A percentile compares a stretch with the other conserved stretches of the same genome.
Conservation (phyloP, 2,888 invertebrate genomes). For the Volucella inanis region DNA sequence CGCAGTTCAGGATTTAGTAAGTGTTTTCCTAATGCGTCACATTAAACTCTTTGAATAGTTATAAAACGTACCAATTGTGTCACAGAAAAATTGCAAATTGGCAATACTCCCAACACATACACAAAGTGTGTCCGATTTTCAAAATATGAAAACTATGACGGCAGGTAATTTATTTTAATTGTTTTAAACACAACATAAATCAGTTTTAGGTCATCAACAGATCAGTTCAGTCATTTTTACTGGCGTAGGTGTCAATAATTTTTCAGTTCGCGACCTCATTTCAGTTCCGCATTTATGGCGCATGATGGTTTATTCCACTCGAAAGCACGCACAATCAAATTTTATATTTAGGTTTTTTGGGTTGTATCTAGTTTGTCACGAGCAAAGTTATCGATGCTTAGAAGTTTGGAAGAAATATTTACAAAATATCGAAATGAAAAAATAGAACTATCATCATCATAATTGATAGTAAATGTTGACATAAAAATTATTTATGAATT, state of each 20-base stretch:
- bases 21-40: too few relatives aligned
- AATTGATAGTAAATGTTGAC: background rate
- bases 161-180: background rate
- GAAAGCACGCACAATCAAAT: slow-evolving; percentile 20
- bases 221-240: background rate
- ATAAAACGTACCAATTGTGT: too few relatives aligned
- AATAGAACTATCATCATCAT: slow-evolving; percentile 7
- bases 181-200: slow-evolving; percentile 32
- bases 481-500: slow-evolving; percentile 11
- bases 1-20: too few relatives aligned
- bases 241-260: slow-evolving; percentile 43
- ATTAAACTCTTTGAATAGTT: too few relatives aligned
- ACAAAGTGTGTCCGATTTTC: background rate
- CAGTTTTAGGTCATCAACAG: slow-evolving; percentile 51
- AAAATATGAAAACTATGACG: background rate
- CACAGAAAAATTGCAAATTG: too few relatives aligned
- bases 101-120: too few relatives aligned
- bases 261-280: slow-evolving; percentile 45
- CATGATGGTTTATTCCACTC: slow-evolving; percentile 4
- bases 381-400: slow-evolving; percentile 5
- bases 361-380: slow-evolving; percentile 13
- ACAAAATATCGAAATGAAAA: slow-evolving; percentile 21
- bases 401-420: slow-evolving; percentile 1
- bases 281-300: slow-evolving; percentile 39
- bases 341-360: slow-evolving; percentile 36